Percentiles rank a stretch among this genome's conserved stretches.
These are phyloP conservation scores for Gymnopithys bicolor DNA, from an alignment of 2,797 vertebrate genomes.

Conservation along the genomic window DNA sequence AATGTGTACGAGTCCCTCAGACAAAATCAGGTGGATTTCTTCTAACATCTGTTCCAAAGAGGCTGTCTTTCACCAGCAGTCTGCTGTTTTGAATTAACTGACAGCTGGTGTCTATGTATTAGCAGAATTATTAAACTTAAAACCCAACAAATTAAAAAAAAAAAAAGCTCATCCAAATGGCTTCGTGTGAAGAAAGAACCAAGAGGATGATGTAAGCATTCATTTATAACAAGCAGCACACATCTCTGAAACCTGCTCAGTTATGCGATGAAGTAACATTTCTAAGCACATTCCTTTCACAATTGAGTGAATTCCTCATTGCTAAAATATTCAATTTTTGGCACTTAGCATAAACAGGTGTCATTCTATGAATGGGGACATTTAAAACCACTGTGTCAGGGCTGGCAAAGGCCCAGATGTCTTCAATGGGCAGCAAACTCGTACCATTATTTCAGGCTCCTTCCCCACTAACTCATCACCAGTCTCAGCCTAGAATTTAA, in stretches of 20 bases:
- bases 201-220: background rate
- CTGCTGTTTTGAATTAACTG: slow-evolving; percentile 22
- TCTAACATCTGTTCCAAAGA: background rate
- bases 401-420: background rate
- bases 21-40: background rate
- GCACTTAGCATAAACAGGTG: slow-evolving; percentile 49
- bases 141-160: background rate
- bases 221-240: background rate
- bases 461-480: background rate
- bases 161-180: background rate
- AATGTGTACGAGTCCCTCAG: background rate
- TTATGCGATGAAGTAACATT: background rate
- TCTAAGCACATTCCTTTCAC: slow-evolving; percentile 34
- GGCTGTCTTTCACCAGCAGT: background rate
- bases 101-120: background rate
- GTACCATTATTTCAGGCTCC: background rate
- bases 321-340: slow-evolving; percentile 38
- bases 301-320: slow-evolving; percentile 34
- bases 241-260: slow-evolving; percentile 10
- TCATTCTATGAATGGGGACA: slow-evolving; percentile 27
- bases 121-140: slow-evolving; percentile 4
- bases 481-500: background rate
- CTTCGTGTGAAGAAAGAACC: background rate
- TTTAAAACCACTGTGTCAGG: slow-evolving; percentile 18
- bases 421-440: background rate